Conservation (phyloP, 2,113 vertebrate species). For the Catharus fuscescens region DNA sequence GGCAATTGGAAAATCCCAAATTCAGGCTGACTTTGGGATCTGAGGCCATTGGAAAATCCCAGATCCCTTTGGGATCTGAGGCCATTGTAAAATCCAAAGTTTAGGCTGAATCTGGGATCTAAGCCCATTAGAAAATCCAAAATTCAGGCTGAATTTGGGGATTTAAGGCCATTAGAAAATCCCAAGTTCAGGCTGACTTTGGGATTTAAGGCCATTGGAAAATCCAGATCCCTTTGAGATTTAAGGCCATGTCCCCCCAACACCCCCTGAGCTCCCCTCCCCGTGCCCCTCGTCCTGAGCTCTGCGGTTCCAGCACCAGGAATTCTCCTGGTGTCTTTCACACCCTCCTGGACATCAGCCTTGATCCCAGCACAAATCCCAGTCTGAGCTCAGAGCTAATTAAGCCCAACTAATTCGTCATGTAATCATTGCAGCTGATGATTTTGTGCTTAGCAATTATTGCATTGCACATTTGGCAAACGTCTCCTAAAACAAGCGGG, state of each 20-base stretch:
- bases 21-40: not conserved
- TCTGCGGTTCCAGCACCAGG: not conserved
- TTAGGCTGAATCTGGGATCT: not conserved
- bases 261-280: fast-evolving
- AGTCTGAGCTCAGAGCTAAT: not conserved
- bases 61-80: not conserved
- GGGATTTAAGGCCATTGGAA: not conserved
- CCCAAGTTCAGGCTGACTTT: no score
- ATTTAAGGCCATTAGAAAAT: not conserved
- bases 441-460: not conserved
- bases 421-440: not conserved
- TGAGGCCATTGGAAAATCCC: not conserved
- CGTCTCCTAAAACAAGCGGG: not conserved
- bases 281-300: fast-evolving
- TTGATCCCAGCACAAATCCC: not conserved
- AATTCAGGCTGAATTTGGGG: not conserved
- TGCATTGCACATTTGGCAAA: not conserved
- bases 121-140: no score
- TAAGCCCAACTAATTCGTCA: not conserved
- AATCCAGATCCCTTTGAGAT: fast-evolving
- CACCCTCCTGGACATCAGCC: not conserved
- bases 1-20: not conserved
- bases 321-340: not conserved
- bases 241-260: not conserved
- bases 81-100: not conserved